Percentiles rank a stretch among this genome's conserved stretches.
These are phyloP conservation scores for Upupa epops DNA, from an alignment of 2,113 vertebrate species.

Conservation along the genomic window DNA sequence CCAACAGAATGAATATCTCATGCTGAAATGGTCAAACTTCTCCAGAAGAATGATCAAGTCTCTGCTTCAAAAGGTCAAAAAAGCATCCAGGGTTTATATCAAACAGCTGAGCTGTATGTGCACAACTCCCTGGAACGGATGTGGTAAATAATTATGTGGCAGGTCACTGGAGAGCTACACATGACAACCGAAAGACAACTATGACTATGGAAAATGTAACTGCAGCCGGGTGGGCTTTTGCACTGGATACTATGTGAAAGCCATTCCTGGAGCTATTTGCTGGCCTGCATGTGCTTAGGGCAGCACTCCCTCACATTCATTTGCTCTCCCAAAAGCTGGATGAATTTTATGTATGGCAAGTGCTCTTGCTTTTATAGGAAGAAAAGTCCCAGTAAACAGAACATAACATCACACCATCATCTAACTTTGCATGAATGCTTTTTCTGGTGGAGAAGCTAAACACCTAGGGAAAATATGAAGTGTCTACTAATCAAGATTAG, in stretches of 20 bases:
- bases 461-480: background rate
- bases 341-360: no score
- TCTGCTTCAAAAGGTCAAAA: background rate
- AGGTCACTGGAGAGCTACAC: background rate
- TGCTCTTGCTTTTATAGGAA: no score
- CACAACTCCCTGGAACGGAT: background rate
- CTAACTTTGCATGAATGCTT: background rate
- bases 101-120: background rate
- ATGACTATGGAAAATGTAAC: background rate
- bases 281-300: fast-evolving
- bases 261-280: background rate
- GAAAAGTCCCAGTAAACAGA: background rate
- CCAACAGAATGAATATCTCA: background rate
- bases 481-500: background rate
- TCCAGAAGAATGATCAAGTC: background rate
- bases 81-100: background rate
- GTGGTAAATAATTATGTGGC: background rate
- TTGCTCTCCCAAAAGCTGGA: background rate
- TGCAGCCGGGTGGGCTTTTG: background rate
- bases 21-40: background rate
- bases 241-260: background rate
- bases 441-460: background rate
- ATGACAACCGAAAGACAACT: background rate
- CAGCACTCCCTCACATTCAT: background rate
- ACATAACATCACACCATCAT: background rate